A percentile compares a stretch with the other conserved stretches of the same genome.
Evolutionary conservation across 2,797 vertebrate species (phyloP).

Genomic region (Dicrostonyx torquatus): DNA sequence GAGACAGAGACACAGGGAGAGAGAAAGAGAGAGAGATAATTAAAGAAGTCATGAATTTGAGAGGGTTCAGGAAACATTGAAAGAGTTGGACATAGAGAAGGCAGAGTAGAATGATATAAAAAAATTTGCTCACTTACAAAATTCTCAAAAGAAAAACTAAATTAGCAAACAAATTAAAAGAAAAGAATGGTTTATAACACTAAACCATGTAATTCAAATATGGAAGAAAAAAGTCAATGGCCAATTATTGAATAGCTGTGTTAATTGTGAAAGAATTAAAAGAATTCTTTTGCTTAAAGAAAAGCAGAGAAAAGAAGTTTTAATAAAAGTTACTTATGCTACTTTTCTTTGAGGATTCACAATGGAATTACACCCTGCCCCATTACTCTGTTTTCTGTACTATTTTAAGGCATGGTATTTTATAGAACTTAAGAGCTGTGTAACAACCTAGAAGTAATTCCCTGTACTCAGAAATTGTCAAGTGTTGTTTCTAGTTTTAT

Average conservation of each 20-base stretch:
- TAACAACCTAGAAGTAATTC: neutral
- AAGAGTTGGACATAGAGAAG: neutral
- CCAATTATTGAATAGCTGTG: neutral
- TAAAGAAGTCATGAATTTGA: neutral
- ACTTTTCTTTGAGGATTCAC: neutral
- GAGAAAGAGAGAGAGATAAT: too few species aligned
- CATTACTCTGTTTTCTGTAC: rapidly evolving
- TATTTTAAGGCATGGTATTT: neutral
- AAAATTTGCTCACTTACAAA: neutral
- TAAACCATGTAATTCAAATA: conserved; percentile 27
- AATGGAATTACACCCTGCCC: neutral
- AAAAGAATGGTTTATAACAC: neutral
- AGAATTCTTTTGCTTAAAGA: too few species aligned
- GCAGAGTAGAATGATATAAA: neutral
- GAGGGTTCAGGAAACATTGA: too few species aligned
- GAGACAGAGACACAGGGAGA: too few species aligned
- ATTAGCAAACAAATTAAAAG: neutral
- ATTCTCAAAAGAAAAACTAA: neutral
- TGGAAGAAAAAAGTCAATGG: conserved; percentile 61
- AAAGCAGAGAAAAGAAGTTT: conserved; percentile 6
- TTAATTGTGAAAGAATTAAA: conserved; percentile 7
- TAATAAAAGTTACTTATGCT: neutral
- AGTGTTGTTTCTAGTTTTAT: neutral
- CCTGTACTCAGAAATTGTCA: neutral
- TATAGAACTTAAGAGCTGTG: neutral